phyloP scores from a whole-genome alignment of 2,888 invertebrate species.

The Nomada hirtipes region DNA sequence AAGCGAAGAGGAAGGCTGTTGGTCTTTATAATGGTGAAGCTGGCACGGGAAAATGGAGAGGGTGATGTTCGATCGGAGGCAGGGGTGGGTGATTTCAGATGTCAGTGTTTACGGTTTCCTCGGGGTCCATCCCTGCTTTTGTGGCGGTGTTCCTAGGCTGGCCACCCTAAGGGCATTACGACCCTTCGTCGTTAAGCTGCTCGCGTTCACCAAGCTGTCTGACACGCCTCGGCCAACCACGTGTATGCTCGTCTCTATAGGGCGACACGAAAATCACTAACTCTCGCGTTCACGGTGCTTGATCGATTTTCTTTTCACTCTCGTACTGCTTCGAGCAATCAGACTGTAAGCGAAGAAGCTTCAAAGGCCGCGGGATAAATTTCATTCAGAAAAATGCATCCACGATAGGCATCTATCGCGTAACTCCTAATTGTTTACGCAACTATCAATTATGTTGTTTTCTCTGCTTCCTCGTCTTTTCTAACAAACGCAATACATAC shows the following conservation, averaged over 20 bases:
- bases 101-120: conserved; percentile 77
- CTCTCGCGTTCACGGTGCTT: background rate
- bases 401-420: background rate
- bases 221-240: conserved; percentile 55
- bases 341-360: too few species aligned
- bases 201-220: conserved; percentile 17
- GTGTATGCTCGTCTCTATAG: conserved; percentile 5
- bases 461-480: background rate
- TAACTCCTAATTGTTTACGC: background rate
- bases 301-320: background rate
- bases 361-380: background rate
- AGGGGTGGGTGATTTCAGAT: conserved; percentile 61
- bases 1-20: background rate
- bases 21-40: background rate
- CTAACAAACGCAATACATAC: background rate
- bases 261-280: background rate
- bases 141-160: conserved; percentile 26
- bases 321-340: background rate
- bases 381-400: background rate
- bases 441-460: conserved; percentile 2
- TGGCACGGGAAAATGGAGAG: background rate
- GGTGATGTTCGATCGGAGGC: conserved; percentile 41
- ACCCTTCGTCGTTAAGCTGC: conserved; percentile 51
- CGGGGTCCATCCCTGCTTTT: conserved; percentile 65
- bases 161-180: conserved; percentile 49